Percentiles rank a stretch among this genome's conserved stretches.
These are phyloP conservation scores for Hymenochirus boettgeri DNA, from an alignment of 2,113 vertebrate species.

Conservation along the genomic window DNA sequence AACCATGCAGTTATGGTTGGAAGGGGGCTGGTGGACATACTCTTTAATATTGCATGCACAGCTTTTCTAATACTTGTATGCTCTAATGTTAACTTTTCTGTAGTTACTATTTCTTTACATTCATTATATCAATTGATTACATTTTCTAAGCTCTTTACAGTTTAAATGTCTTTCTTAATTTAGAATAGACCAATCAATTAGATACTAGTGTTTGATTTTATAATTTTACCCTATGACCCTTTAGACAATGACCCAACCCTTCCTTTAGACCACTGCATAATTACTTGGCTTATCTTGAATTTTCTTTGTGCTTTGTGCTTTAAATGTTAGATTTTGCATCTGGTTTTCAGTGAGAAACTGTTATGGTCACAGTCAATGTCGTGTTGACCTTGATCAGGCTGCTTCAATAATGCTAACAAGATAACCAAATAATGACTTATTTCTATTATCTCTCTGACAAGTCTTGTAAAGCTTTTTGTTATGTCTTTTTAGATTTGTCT, in stretches of 20 bases:
- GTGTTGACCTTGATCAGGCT: constrained; percentile 66
- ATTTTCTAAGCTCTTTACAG: constrained; percentile 35
- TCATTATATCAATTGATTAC: constrained; percentile 49
- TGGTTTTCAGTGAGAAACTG: constrained; percentile 59
- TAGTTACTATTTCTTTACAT: constrained; percentile 25
- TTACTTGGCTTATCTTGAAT: constrained; percentile 75
- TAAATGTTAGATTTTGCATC: constrained; percentile 46
- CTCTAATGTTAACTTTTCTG: too few relatives aligned
- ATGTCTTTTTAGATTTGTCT: constrained; percentile 56
- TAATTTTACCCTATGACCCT: constrained; percentile 57
- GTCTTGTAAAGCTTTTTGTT: constrained; percentile 71
- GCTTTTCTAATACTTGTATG: too few relatives aligned
- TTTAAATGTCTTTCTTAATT: constrained; percentile 43
- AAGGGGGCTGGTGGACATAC: too few relatives aligned
- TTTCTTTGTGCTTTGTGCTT: constrained; percentile 61
- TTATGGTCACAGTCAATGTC: constrained; percentile 74
- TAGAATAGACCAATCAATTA: constrained; percentile 54
- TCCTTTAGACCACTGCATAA: constrained; percentile 68
- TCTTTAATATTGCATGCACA: too few relatives aligned
- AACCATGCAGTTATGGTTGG: too few relatives aligned
- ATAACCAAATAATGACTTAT: constrained; percentile 84
- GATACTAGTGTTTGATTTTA: constrained; percentile 58
- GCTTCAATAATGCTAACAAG: constrained; percentile 67
- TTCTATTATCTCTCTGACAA: constrained; percentile 76
- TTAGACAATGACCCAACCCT: constrained; percentile 56